Base-by-base conservation (phyloP, 1,140 invertebrate genomes). In the Stegodyphus dumicola region DNA sequence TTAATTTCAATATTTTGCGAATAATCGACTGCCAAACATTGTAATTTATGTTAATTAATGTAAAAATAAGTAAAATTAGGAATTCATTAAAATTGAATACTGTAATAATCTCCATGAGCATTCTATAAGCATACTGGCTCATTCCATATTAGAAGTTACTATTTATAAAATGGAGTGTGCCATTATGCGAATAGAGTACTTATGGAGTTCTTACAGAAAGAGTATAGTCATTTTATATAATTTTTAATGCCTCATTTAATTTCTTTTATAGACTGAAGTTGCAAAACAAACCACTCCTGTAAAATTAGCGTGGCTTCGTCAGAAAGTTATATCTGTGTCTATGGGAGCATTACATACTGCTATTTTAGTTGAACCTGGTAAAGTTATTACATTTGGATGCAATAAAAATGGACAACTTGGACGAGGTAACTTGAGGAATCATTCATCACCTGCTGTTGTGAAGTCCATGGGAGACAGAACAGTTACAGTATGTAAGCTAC, bases 351-450 rank as follows among this genome's bases (percentile, higher is more conserved):
- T 91, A 48, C 93, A 94, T 87, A 92, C 92, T 48, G 92, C 92
- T 51, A 92, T 94, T 15, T 89, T 95, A 3, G 92, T 94, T 0
- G 93, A 94, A 88, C 92, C 92, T n/a, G 94, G 94, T 6, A 92
- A 93, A 88, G 92, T 94, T 1, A 91, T 93, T 67, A 93, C 93
- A 4, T 93, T 95, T 90, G 94, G 94, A 0, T 90, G 92, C 6
- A 95, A 94, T 89, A 89, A 89, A 13, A 92, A 93, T 79, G 93
- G 91, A 83, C 94, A 92, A 89, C 90, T 94, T 9, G 93, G 93
- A 6, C 90, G 90, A 51, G 91, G 91, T 5, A 91, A 92, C 85
- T 88, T 88, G 6, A 90, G 91, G 88, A 90, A 88, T 54, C 86
- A 89, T 65, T 89, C 87, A 67, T 89, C 89, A 51, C 92, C 92